Evolutionary conservation across 2,113 vertebrate species (phyloP).

Genomic region (Falco punctatus): DNA sequence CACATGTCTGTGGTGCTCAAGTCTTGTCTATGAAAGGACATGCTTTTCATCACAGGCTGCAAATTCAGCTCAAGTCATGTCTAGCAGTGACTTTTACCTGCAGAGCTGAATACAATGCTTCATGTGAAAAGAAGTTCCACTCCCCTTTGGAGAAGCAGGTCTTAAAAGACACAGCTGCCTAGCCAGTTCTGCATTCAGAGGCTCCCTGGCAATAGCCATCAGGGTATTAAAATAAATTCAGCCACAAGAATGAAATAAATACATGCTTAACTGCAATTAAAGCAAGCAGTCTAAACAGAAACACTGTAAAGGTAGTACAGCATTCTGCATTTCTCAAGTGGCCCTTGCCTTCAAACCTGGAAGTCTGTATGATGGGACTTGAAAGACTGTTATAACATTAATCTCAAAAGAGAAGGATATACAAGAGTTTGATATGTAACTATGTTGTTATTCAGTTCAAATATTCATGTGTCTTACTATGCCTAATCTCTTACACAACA

Average conservation of each 20-base stretch:
- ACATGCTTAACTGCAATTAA: background rate
- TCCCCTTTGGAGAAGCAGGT: background rate
- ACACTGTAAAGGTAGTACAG: background rate
- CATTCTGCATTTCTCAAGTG: background rate
- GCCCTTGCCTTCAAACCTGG: background rate
- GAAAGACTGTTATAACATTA: rapidly evolving
- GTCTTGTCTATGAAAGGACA: background rate
- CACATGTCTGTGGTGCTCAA: background rate
- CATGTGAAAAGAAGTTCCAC: background rate
- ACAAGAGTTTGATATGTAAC: background rate
- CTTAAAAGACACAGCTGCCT: background rate
- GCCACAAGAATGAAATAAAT: background rate
- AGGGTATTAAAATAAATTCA: background rate
- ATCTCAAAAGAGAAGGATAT: background rate
- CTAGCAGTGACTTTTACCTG: background rate
- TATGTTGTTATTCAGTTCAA: background rate
- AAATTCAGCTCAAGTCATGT: background rate
- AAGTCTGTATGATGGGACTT: background rate
- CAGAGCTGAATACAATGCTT: background rate
- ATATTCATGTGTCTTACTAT: background rate
- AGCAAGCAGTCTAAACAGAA: background rate
- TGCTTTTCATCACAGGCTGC: background rate
- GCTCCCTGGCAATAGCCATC: background rate
- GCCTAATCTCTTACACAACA: background rate
- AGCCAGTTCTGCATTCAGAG: background rate